Evolutionary conservation across 2,113 vertebrate species (phyloP).

Genomic region (Rhinoptilus africanus): DNA sequence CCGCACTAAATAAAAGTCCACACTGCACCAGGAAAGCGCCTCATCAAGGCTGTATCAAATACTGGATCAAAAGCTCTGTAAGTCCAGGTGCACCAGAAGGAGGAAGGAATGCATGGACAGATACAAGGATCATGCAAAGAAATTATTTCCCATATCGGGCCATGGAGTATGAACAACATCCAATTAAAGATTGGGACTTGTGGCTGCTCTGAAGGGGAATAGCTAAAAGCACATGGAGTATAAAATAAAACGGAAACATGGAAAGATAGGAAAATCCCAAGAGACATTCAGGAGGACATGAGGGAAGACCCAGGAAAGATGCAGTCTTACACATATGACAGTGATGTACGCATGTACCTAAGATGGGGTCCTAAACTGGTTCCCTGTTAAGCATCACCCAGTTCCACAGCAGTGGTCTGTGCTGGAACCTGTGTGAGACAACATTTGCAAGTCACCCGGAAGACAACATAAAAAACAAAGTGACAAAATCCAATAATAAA

Average conservation of each 20-base stretch:
- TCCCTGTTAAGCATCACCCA: not conserved
- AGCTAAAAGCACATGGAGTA: not conserved
- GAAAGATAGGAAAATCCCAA: not conserved
- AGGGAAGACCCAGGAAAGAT: not conserved
- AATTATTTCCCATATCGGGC: accelerated
- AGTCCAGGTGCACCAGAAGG: not conserved
- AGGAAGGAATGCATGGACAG: not conserved
- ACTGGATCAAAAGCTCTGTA: not conserved
- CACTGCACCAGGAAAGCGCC: not conserved
- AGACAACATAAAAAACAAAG: too few relatives aligned
- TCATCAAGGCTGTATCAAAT: not conserved
- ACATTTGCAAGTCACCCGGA: not conserved
- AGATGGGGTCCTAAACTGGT: not conserved
- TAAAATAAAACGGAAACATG: not conserved
- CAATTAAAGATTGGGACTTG: not conserved
- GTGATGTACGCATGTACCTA: not conserved
- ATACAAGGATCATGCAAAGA: not conserved
- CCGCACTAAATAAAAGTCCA: not conserved
- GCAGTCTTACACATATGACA: accelerated
- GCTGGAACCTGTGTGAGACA: not conserved
- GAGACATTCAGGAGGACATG: not conserved
- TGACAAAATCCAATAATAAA: not conserved
- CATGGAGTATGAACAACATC: not conserved
- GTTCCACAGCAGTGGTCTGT: not conserved
- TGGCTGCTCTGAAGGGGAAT: not conserved